phyloP scores from a whole-genome alignment of 53 echinoderm and acorn worm species.

The Hippasteria phrygiana region DNA sequence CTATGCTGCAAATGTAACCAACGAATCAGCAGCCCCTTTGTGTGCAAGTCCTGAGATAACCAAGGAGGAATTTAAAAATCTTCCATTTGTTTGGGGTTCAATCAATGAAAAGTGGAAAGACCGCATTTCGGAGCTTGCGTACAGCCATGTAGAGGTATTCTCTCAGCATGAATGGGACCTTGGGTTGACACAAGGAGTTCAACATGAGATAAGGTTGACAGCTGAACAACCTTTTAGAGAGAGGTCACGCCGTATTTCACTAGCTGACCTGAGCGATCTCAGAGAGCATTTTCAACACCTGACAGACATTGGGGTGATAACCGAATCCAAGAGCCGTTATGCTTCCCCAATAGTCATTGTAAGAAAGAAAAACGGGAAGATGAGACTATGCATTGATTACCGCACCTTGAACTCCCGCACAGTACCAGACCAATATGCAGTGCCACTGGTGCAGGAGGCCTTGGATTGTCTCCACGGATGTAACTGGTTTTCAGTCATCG shows the following conservation, averaged over 20 bases:
- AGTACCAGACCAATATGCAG: constrained; percentile 57
- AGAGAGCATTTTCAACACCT: constrained; percentile 67
- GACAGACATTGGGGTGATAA: constrained; percentile 42
- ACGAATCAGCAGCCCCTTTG: neutral
- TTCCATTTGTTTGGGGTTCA: constrained; percentile 75
- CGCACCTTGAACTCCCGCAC: constrained; percentile 49
- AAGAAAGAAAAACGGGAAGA: constrained; percentile 57
- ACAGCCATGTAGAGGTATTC: constrained; percentile 47
- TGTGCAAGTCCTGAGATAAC: neutral
- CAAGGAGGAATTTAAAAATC: constrained; percentile 11
- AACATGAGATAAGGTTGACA: constrained; percentile 64
- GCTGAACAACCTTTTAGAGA: constrained; percentile 74
- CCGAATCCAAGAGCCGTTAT: constrained; percentile 49
- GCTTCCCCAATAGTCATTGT: constrained; percentile 58
- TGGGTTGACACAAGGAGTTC: constrained; percentile 28
- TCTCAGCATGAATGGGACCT: constrained; percentile 74
- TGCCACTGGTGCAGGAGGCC: constrained; percentile 60
- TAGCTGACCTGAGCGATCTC: constrained; percentile 63
- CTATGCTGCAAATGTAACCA: neutral
- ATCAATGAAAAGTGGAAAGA: constrained; percentile 57
- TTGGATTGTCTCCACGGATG: constrained; percentile 46
- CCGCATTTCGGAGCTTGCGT: neutral
- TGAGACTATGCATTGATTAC: constrained; percentile 59
- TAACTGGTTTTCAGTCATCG: constrained; percentile 66
- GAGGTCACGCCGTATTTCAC: constrained; percentile 63